Evolutionary conservation across 2,888 invertebrate genomes (phyloP), one percentile per base, ranked within the genome.

Genomic region (Neoaliturus tenellus): DNA sequence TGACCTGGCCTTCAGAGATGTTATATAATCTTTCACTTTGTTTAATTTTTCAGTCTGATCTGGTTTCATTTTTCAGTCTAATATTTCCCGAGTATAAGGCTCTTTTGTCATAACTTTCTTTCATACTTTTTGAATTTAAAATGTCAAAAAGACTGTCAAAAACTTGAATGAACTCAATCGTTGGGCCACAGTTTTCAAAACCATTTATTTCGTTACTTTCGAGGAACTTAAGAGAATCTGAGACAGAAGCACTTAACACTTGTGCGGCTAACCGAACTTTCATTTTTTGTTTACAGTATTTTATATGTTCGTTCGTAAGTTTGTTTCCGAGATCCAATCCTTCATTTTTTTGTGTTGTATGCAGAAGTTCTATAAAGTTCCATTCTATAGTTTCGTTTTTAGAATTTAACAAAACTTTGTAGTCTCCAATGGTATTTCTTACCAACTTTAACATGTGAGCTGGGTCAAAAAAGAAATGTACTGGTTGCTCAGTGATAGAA

Each of bases 301-400:
- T 58, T 2, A n/a, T 83, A 58, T 88, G 87, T 2, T 58, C 71
- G 25, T 62, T 71, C 10, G 82, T 84, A 10, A 88, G 51, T 86
- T 88, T 88, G 25, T 83, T 87, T 17, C 85, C 87, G 23, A 86
- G 84, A 55, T 88, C 87, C 51, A 88, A 69, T 25, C 85, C 86
- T 84, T 87, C 87, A 25, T 73, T 69, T 44, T 87, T 58, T 85
- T 88, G 88, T 25, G 86, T 39, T 67, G 85, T 62, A 31, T 86
- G 85, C 20, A 88, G 75, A 41, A 85, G 33, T 84, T 86, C 62
- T n/a, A 88, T 84, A 83, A 84, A 87, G 20, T 67, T 23, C 87
- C 87, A 88, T 44, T 86, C 58, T 28, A 88, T 86, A 17, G 23
- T 8, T 48, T 86, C 17, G 17, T 58, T 31, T 31, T 78, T 78